Evolutionary conservation across 2,888 invertebrate genomes (phyloP).

Genomic region (Pantelozetes paolii): DNA sequence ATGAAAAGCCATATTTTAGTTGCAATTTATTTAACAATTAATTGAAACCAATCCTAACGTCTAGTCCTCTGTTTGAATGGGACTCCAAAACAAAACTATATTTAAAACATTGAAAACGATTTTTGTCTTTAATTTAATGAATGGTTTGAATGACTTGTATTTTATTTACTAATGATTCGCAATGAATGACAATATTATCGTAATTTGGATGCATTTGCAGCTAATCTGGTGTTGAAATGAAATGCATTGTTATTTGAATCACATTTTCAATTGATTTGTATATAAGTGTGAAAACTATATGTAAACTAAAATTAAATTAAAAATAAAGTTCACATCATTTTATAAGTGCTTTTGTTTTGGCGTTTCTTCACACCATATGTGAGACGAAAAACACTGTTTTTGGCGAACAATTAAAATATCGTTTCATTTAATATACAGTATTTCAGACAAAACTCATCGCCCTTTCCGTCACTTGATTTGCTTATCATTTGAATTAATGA

Average conservation of each 20-base stretch:
- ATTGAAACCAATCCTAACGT: constrained; percentile 4
- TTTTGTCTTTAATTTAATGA: too few species aligned
- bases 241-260: constrained; percentile 7
- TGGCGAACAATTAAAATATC: too few species aligned
- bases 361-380: too few species aligned
- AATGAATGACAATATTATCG: neutral
- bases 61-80: neutral
- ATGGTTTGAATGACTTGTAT: too few species aligned
- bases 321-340: neutral
- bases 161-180: neutral
- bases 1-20: neutral
- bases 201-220: too few species aligned
- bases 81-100: too few species aligned
- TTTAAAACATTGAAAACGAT: too few species aligned
- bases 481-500: too few species aligned
- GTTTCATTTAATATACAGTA: too few species aligned
- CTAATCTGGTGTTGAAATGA: neutral
- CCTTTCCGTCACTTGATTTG: neutral
- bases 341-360: too few species aligned
- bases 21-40: neutral
- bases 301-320: neutral
- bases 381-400: neutral
- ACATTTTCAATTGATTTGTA: neutral
- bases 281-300: neutral
- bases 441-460: too few species aligned